Evolutionary conservation across 1,140 invertebrate genomes (phyloP), one percentile per base, ranked within the genome.

Genomic region (Macrobrachium nipponense): DNA sequence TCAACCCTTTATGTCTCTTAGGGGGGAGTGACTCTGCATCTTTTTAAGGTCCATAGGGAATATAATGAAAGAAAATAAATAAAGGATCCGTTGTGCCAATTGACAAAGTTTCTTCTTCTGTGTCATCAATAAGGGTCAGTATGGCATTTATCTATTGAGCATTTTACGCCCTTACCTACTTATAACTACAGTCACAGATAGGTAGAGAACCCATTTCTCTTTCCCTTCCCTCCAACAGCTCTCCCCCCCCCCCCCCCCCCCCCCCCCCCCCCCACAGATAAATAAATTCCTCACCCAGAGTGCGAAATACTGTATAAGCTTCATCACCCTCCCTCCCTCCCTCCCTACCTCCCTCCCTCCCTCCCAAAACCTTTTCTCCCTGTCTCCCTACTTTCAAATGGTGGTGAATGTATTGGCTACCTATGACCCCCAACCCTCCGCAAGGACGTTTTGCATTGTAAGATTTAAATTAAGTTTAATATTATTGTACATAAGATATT

Each of bases 401-500:
- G n/a, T 23, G 36, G 68, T 75, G 36, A 44, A 20, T 43, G 77
- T 78, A 80, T 86, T 86, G 79, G 62, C 70, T 80, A 36, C 60
- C 70, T 82, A 82, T 70, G 73, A 78, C 61, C 68, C 84, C 68
- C n/a, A 59, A 59, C 64, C 72, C 72, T 78, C 84, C 75, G 84
- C 84, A 86, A 86, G 66, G 80, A 79, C 64, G 80, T 86, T 86
- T 86, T 86, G 84, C 84, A 86, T 86, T 86, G 84, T 86, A 86
- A 86, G 84, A 86, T 86, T 86, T 86, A 86, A 86, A 80, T 86
- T 86, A 86, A 80, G 84, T 86, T 86, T 86, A 86, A 86, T 86
- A 86, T 86, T 87, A 85, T 84, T 89, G 88, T 89, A 89, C 85
- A 89, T 89, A 89, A 80, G 79, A 89, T 89, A 89, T 89, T 89